Base-by-base conservation (phyloP, 2,113 vertebrate species). In the Triplophysa siluroides region DNA sequence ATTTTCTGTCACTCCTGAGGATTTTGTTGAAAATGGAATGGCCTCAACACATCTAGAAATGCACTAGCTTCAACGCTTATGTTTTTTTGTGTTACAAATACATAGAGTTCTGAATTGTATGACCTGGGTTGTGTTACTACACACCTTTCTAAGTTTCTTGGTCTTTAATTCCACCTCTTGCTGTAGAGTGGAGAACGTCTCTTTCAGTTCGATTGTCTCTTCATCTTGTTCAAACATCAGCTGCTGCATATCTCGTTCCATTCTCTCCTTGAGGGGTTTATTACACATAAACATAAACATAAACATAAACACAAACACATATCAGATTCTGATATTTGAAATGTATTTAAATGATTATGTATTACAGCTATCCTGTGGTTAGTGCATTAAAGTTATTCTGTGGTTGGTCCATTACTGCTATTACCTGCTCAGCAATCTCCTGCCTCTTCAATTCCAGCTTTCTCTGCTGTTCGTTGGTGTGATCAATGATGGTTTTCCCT, bases 161-260 rank as follows among this genome's bases (percentile, higher is more conserved):
- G 97, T 99, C 87, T 99, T 99, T 64, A 96, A 92, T 83, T 98
- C 97, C 82, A 98, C 96, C 89, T 99, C 97, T 88, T 99, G 97
- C 88, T 98, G 97, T 88, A 99, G 88, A 66, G 96, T 95, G 0
- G 94, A 95, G 89, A 93, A 98, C 0, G 97, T 99, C 79, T 96
- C 97, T 29, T 91, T 94, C 83, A 98, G 94, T 83, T 99, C 97
- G 89, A 96, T 88, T 2, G 96, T 96, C 91, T 98, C 97, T 88
- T 98, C 97, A 0, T 97, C 97, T 69, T 94, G 92, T 68, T 95
- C 86, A 87, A 97, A 77, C 95, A 99, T 92, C 92, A 97, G 92
- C 91, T 98, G 97, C 88, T 96, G 96, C 84, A 99, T 97, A 83
- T 97, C 96, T 56, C 96, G 82, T 87, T 99, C 97, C 0, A 92